Evolutionary conservation across 2,888 invertebrate species (phyloP).

Genomic region (Drosophila merina): DNA sequence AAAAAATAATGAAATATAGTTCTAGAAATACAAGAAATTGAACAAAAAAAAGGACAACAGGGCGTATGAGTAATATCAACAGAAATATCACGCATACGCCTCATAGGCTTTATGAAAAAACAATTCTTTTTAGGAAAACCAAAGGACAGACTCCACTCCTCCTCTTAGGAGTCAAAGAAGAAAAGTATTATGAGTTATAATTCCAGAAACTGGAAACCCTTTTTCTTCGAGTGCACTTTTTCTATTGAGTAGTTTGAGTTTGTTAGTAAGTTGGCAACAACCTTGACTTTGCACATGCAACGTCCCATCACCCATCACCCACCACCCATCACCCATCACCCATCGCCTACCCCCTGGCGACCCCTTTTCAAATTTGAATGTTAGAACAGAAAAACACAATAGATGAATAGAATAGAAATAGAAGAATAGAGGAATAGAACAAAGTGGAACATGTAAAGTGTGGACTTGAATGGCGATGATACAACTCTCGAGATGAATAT

Average conservation of each 20-base stretch:
- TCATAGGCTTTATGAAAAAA: neutral
- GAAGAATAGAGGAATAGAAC: neutral
- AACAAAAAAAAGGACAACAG: too few relatives aligned
- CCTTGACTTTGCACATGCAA: slow-evolving; percentile 75
- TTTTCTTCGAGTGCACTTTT: neutral
- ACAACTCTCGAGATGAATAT: slow-evolving; percentile 7
- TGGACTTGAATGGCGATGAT: slow-evolving; percentile 4
- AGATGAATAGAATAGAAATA: slow-evolving; percentile 6
- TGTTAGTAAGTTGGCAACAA: slow-evolving; percentile 40
- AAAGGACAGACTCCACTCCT: too few relatives aligned
- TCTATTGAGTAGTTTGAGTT: slow-evolving; percentile 26
- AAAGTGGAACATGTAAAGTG: slow-evolving; percentile 22
- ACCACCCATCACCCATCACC: neutral
- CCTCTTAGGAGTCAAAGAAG: too few relatives aligned
- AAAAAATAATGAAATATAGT: too few relatives aligned
- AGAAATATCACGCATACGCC: neutral
- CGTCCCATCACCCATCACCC: slow-evolving; percentile 6
- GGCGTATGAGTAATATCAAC: too few relatives aligned
- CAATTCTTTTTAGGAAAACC: neutral
- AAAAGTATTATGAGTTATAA: too few relatives aligned
- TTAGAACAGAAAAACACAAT: slow-evolving; percentile 10
- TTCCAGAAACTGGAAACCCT: too few relatives aligned
- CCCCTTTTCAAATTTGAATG: slow-evolving; percentile 26
- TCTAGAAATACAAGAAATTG: too few relatives aligned
- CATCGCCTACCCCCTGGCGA: neutral